A percentile compares a stretch with the other conserved stretches of the same genome.
phyloP scores from a whole-genome alignment of 2,797 vertebrate species.

The Sciurus vulgaris region DNA sequence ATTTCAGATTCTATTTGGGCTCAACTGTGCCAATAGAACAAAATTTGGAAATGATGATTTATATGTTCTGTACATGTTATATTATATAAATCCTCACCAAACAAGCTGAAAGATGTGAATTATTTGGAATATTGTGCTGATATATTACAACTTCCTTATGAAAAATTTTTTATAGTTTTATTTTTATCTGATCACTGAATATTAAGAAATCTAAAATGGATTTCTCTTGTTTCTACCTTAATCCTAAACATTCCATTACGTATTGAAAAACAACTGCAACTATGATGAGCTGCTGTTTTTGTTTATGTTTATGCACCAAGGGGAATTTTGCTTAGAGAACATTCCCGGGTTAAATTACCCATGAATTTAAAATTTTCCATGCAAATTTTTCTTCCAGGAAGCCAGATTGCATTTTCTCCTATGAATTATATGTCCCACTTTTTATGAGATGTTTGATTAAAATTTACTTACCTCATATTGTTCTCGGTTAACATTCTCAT shows the following conservation, averaged over 20 bases:
- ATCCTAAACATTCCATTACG: neutral
- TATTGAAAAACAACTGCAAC: neutral
- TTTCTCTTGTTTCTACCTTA: neutral
- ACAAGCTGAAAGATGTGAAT: neutral
- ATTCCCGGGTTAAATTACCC: neutral
- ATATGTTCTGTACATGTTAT: neutral
- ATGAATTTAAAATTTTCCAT: neutral
- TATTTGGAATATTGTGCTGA: neutral
- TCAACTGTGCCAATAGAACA: neutral
- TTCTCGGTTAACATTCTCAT: neutral
- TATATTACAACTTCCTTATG: neutral
- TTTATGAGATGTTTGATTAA: constrained; percentile 6
- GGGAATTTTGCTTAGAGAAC: constrained; percentile 3
- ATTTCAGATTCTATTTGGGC: neutral
- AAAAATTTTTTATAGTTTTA: neutral
- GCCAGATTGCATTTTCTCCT: neutral
- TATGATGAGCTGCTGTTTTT: neutral
- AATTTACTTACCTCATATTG: neutral
- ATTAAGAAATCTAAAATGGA: neutral
- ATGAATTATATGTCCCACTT: neutral
- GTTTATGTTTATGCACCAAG: neutral
- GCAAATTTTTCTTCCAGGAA: neutral
- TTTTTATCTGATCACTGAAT: neutral
- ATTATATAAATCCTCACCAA: rapidly evolving
- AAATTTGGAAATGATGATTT: constrained; percentile 12